These are phyloP conservation scores for Machaerirhynchus nigripectus DNA, from an alignment of 2,113 vertebrate genomes.

Conservation along the genomic window DNA sequence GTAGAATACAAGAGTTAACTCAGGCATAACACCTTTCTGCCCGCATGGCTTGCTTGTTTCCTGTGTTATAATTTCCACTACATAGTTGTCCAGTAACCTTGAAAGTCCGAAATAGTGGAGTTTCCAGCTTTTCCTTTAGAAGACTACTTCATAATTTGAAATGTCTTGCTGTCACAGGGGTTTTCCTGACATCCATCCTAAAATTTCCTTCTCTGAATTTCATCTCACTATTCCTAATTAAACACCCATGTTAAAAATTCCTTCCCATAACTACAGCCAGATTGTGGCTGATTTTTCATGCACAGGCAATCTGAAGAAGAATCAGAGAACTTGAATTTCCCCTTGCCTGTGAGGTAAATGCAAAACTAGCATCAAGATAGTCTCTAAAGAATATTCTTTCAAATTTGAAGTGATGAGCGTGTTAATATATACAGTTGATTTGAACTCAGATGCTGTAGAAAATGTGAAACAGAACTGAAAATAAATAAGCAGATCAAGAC, in stretches of 20 bases:
- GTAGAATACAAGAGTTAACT: background rate
- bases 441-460: background rate
- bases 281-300: background rate
- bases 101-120: background rate
- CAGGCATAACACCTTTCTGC: background rate
- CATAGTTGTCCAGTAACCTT: background rate
- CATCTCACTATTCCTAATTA: background rate
- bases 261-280: background rate
- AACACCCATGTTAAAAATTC: background rate
- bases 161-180: background rate
- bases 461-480: background rate
- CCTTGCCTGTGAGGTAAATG: background rate
- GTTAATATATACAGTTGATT: background rate
- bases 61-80: background rate
- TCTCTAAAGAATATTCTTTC: background rate
- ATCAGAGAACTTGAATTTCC: background rate
- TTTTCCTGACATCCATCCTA: constrained; percentile 8
- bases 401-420: background rate
- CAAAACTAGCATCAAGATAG: background rate
- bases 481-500: background rate
- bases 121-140: background rate
- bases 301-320: background rate
- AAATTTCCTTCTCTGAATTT: constrained; percentile 26
- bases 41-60: background rate
- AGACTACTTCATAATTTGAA: background rate